Evolutionary conservation across 2,797 vertebrate species (phyloP).

Genomic region (Myotis pilosus): DNA sequence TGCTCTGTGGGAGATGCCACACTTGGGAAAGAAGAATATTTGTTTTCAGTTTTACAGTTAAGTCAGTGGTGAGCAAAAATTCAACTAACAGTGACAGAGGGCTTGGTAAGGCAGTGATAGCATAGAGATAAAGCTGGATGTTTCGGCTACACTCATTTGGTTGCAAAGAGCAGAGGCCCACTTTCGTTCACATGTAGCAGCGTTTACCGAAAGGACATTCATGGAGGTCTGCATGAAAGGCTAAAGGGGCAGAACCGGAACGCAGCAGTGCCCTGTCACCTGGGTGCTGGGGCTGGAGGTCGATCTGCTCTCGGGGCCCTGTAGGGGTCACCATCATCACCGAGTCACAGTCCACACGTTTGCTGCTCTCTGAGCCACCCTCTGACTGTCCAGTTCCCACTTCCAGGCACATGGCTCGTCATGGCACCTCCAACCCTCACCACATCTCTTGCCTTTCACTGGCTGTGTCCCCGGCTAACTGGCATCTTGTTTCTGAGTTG

Average conservation of each 20-base stretch:
- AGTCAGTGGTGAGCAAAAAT: background rate
- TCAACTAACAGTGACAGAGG: background rate
- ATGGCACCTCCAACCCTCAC: background rate
- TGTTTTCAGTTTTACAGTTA: background rate
- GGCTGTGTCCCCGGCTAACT: background rate
- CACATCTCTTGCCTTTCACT: background rate
- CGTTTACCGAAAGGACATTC: background rate
- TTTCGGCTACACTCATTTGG: background rate
- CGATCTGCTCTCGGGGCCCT: background rate
- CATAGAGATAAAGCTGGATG: background rate
- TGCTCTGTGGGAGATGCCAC: background rate
- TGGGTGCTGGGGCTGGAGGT: background rate
- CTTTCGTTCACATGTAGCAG: background rate
- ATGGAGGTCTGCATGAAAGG: background rate
- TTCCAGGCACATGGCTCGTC: fast-evolving
- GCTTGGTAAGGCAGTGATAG: background rate
- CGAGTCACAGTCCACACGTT: fast-evolving
- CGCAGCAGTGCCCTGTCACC: fast-evolving
- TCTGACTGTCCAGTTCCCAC: background rate
- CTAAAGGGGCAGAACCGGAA: background rate
- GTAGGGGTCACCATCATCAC: fast-evolving
- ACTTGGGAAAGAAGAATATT: background rate
- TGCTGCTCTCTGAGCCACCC: background rate
- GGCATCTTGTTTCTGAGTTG: background rate
- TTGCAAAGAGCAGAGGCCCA: background rate